phyloP scores from a whole-genome alignment of 2,888 invertebrate species.

The Parapristionchus giblindavisi region DNA sequence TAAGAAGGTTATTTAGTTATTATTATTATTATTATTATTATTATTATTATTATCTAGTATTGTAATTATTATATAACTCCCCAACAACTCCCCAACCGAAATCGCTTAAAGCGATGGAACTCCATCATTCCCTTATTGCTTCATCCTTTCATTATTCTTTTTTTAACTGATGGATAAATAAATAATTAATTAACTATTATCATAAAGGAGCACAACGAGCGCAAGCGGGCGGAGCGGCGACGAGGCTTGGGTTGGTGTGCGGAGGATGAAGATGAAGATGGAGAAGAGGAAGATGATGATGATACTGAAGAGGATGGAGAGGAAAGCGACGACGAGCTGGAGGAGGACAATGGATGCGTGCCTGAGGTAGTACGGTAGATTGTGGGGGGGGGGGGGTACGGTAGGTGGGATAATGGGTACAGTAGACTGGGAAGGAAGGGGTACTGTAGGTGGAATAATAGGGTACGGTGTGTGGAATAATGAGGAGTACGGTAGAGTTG shows the following conservation, averaged over 20 bases:
- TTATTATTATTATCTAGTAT: background rate
- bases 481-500: background rate
- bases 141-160: too few relatives aligned
- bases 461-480: too few relatives aligned
- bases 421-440: too few relatives aligned
- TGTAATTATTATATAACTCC: background rate
- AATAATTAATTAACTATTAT: background rate
- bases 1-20: background rate
- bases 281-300: background rate
- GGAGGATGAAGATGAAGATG: background rate
- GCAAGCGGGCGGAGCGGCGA: constrained; percentile 45
- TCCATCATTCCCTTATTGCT: too few relatives aligned
- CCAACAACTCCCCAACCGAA: background rate
- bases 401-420: too few relatives aligned
- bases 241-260: background rate
- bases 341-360: background rate
- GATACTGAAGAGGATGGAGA: background rate
- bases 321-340: background rate
- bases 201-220: constrained; percentile 39
- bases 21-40: background rate
- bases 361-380: background rate
- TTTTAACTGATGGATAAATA: too few relatives aligned
- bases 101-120: too few relatives aligned
- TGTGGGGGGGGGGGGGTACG: too few relatives aligned
- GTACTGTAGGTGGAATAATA: too few relatives aligned